phyloP scores from a whole-genome alignment of 2,888 invertebrate genomes.

The Lutraria lutraria region DNA sequence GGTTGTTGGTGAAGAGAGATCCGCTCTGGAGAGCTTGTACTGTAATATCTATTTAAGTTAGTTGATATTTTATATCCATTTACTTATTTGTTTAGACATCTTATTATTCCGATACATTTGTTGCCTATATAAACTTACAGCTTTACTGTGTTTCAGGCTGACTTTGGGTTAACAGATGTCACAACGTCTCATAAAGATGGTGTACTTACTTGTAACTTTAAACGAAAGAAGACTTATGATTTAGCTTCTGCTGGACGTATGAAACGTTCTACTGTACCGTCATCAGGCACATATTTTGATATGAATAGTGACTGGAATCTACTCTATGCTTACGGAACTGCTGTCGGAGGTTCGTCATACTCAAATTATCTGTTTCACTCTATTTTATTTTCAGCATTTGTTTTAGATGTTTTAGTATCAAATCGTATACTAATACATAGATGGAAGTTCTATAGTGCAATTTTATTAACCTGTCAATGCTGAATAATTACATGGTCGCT shows the following conservation, averaged over 20 bases:
- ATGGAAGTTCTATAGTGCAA: not conserved
- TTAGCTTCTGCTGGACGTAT: conserved; percentile 23
- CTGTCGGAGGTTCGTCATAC: conserved; percentile 27
- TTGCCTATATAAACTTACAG: not conserved
- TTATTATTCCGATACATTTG: not conserved
- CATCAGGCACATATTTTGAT: conserved; percentile 56
- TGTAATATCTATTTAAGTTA: not conserved
- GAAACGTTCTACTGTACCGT: conserved; percentile 37
- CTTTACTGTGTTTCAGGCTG: not conserved
- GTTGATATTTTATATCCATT: not conserved
- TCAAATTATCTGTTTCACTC: not conserved
- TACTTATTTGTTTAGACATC: not conserved
- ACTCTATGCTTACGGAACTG: conserved; percentile 54
- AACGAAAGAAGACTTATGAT: conserved; percentile 38
- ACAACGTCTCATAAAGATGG: conserved; percentile 40
- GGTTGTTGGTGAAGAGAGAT: too few relatives aligned
- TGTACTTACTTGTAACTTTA: conserved; percentile 53
- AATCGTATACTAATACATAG: too few relatives aligned
- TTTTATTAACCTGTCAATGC: too few relatives aligned
- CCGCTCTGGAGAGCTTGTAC: too few relatives aligned
- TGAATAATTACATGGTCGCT: too few relatives aligned
- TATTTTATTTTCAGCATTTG: not conserved
- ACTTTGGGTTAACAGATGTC: conserved; percentile 31
- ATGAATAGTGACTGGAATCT: conserved; percentile 50
- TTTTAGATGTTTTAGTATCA: too few relatives aligned